Evolutionary conservation across 2,888 invertebrate species (phyloP).

Genomic region (Polia nebulosa): DNA sequence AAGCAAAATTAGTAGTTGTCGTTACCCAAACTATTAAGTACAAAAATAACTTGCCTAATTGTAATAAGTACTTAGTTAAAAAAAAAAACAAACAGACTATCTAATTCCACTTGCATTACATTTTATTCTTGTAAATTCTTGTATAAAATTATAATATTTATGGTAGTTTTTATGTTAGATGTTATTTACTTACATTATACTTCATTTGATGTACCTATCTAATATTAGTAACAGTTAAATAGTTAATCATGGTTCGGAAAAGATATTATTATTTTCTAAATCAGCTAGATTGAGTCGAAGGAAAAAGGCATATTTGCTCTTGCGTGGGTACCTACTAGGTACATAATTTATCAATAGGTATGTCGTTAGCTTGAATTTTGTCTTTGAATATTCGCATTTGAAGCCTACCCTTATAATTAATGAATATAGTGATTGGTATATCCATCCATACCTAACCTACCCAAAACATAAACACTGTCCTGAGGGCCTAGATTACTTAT

Average conservation of each 20-base stretch:
- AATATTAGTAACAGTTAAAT: conserved; percentile 20
- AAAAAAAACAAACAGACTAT: conserved; percentile 60
- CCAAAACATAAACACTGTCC: background rate
- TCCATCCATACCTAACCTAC: background rate
- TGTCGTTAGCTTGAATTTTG: background rate
- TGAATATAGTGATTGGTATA: background rate
- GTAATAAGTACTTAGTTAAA: conserved; percentile 54
- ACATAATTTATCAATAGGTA: background rate
- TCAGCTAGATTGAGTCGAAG: background rate
- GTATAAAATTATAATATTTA: conserved; percentile 57
- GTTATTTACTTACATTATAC: conserved; percentile 27
- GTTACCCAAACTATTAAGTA: conserved; percentile 69
- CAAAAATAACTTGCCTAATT: conserved; percentile 69
- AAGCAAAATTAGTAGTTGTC: conserved; percentile 39
- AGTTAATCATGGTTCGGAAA: conserved; percentile 38
- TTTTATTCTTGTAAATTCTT: conserved; percentile 57
- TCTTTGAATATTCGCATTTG: background rate
- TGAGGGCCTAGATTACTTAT: conserved; percentile 6
- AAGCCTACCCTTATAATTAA: background rate
- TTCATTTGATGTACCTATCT: conserved; percentile 38
- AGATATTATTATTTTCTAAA: conserved; percentile 58
- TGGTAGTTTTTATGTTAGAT: conserved; percentile 33
- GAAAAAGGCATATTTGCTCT: conserved; percentile 1
- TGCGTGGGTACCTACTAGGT: conserved; percentile 1
- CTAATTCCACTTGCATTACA: conserved; percentile 61